Evolutionary conservation across 2,888 invertebrate species (phyloP).

Genomic region (Cremastinae sp.): DNA sequence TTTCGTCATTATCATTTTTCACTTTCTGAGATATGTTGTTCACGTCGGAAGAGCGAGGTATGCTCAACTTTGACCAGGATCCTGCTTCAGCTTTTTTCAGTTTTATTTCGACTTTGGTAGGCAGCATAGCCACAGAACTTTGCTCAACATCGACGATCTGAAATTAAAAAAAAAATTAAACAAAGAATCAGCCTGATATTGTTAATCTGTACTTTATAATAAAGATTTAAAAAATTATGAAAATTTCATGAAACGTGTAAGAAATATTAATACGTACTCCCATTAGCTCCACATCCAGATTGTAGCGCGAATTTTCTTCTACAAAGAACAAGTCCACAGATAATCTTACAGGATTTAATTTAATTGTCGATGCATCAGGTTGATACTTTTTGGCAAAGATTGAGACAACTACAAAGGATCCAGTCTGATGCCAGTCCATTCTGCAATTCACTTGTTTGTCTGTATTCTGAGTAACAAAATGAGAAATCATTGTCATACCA

Average conservation of each 20-base stretch:
- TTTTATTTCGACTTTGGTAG: constrained; percentile 96
- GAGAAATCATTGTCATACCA: neutral
- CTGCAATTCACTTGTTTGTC: constrained; percentile 86
- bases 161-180: constrained; percentile 67
- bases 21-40: constrained; percentile 26
- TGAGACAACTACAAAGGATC: constrained; percentile 90
- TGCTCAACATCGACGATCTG: constrained; percentile 89
- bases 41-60: constrained; percentile 80
- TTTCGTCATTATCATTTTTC: constrained; percentile 50
- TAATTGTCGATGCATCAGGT: constrained; percentile 87
- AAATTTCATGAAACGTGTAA: constrained; percentile 28
- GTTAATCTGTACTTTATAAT: constrained; percentile 16
- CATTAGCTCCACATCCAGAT: constrained; percentile 89
- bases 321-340: constrained; percentile 89
- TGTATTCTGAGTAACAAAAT: constrained; percentile 80
- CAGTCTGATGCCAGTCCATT: constrained; percentile 98
- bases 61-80: constrained; percentile 90
- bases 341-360: constrained; percentile 92
- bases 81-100: constrained; percentile 92
- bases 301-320: constrained; percentile 87
- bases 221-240: constrained; percentile 38
- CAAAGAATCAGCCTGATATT: no score
- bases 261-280: constrained; percentile 84
- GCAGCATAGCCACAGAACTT: constrained; percentile 89
- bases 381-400: constrained; percentile 95